A percentile compares a stretch with the other conserved stretches of the same genome.
phyloP scores from a whole-genome alignment of 2,888 invertebrate genomes.

The Liposcelis brunnea region DNA sequence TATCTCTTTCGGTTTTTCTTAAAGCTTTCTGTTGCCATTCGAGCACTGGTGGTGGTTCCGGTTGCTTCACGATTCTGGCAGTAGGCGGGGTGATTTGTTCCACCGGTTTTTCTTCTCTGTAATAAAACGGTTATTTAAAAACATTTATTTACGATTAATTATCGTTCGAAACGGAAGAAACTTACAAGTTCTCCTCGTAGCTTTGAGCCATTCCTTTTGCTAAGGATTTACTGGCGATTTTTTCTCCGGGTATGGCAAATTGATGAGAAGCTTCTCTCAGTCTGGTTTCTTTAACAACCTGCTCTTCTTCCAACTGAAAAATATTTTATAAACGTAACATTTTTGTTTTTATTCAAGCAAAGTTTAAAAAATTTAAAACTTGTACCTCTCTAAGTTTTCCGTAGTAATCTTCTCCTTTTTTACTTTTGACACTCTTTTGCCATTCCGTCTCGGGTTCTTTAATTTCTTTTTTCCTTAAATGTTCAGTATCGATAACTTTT shows the following conservation, averaged over 20 bases:
- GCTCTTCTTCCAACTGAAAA: constrained; percentile 54
- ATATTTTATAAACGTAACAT: background rate
- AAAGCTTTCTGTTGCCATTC: constrained; percentile 21
- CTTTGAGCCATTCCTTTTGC: constrained; percentile 77
- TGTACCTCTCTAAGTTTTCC: constrained; percentile 50
- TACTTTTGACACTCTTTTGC: constrained; percentile 65
- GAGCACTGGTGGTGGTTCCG: constrained; percentile 20
- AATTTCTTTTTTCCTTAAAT: constrained; percentile 39
- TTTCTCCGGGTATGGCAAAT: constrained; percentile 71
- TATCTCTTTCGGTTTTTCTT: constrained; percentile 23
- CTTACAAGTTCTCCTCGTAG: constrained; percentile 73
- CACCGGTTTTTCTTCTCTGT: constrained; percentile 43
- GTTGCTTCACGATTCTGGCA: constrained; percentile 6
- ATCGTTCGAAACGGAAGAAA: constrained; percentile 19
- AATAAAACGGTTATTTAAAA: constrained; percentile 11
- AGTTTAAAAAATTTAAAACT: background rate
- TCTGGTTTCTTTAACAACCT: constrained; percentile 63
- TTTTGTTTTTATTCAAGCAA: background rate
- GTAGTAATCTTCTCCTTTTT: constrained; percentile 68
- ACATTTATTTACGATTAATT: background rate
- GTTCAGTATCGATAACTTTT: constrained; percentile 41
- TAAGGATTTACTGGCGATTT: constrained; percentile 52
- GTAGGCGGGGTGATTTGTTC: constrained; percentile 25
- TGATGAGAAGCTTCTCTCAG: constrained; percentile 62
- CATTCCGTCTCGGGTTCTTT: constrained; percentile 67